Base-by-base conservation (phyloP, 2,113 vertebrate genomes). In the Brachyhypopomus gauderio region DNA sequence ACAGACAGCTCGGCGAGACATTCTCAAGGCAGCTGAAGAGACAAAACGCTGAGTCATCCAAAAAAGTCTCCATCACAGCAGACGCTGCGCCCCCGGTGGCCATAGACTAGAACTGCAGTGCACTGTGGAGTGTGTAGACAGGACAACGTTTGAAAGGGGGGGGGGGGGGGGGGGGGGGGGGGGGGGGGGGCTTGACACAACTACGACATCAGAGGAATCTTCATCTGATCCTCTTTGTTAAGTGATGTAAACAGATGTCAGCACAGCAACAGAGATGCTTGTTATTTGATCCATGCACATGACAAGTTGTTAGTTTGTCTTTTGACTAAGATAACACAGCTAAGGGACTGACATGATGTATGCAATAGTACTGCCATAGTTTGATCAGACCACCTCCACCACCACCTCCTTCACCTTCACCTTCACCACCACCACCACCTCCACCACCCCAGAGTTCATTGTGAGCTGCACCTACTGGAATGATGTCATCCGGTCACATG, bases 41-140 rank as follows among this genome's bases (percentile, higher is more conserved):
- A 7, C 19, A 59, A 81, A 79, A 72, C 64, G 80, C 74, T 82
- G 84, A 85, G 70, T 86, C 83, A 87, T 75, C 8, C 62, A 69
- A 83, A 79, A 30, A 62, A 8, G 0, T 7, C 6, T 11, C 60
- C 22, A 23, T 56, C 27, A n/a, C 27, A 52, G 60, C 38, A 80
- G 45, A 52, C 1, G 45, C 48, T 60, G 23, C 77, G 69, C 78
- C 83, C 36, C 83, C 52, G 20, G 52, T 78, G 34, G 75, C 22
- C 20, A 3, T 12, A 19, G n/a, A 4, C 25, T 23, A 4, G 22
- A 75, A 56, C 27, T 69, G 63, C 79, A 78, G 67, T 4, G 5
- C 41, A 9, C 1, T 8, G 3, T 63, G 58, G 14, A 23, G 19
- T 27, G n/a, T 45, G 19, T 14, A 22, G 27, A 2, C 38, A 17